Conservation (phyloP, 2,888 invertebrate species). For the Epiperipatus broadwayi region DNA sequence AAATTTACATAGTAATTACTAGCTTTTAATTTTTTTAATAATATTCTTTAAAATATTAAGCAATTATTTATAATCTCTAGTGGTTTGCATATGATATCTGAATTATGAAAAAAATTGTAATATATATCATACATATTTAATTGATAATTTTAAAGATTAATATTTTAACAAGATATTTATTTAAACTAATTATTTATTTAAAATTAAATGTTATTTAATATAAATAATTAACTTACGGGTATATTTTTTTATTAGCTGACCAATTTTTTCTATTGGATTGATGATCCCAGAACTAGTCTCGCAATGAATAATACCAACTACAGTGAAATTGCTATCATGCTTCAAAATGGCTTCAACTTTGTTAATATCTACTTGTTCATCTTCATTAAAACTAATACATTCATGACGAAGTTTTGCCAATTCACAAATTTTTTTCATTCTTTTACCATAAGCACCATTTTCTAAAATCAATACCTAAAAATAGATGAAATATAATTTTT, state of each 20-base stretch:
- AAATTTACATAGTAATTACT: too few species aligned
- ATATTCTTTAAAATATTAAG: too few species aligned
- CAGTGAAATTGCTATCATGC: conserved; percentile 22
- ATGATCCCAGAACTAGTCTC: conserved; percentile 33
- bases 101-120: too few species aligned
- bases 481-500: conserved; percentile 7
- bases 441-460: conserved; percentile 32
- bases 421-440: conserved; percentile 30
- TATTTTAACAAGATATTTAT: too few species aligned
- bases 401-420: conserved; percentile 23
- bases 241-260: conserved; percentile 23
- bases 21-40: too few species aligned
- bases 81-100: too few species aligned
- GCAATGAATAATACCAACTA: conserved; percentile 32
- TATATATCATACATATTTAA: too few species aligned
- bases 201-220: conserved; percentile 6
- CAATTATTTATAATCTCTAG: too few species aligned
- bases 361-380: conserved; percentile 22
- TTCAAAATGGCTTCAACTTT: conserved; percentile 21
- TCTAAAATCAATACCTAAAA: conserved; percentile 29
- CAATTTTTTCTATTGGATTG: conserved; percentile 30
- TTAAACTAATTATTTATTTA: too few species aligned
- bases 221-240: too few species aligned
- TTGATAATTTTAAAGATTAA: too few species aligned
- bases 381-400: conserved; percentile 26